phyloP scores from a whole-genome alignment of 2,888 invertebrate genomes.

The Platypus cylindrus region DNA sequence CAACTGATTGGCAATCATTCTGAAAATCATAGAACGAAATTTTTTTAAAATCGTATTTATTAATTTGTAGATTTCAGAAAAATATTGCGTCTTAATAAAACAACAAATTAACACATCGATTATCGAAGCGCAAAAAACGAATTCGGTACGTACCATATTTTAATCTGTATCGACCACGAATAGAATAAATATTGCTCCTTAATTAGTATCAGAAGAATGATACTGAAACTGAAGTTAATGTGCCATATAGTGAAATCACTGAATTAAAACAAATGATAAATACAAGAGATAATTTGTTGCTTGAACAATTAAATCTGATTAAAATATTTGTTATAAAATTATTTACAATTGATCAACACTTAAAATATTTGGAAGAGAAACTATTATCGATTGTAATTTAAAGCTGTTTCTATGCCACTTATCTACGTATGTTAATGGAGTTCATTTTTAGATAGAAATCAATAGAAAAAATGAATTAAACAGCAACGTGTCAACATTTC shows the following conservation, averaged over 20 bases:
- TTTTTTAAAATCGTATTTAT: too few relatives aligned
- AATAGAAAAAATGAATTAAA: too few relatives aligned
- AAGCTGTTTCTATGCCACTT: too few relatives aligned
- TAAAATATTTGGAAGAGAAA: slow-evolving; percentile 17
- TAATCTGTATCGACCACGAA: too few relatives aligned
- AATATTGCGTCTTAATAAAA: slow-evolving; percentile 10
- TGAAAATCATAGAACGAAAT: too few relatives aligned
- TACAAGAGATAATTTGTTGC: slow-evolving; percentile 18
- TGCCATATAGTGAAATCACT: neutral
- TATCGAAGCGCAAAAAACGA: slow-evolving; percentile 5
- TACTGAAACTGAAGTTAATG: neutral
- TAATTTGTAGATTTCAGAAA: slow-evolving; percentile 10
- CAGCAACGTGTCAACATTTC: too few relatives aligned
- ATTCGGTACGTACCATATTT: slow-evolving; percentile 12
- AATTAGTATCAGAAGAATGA: neutral
- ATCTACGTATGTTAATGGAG: too few relatives aligned
- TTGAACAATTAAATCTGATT: slow-evolving; percentile 19
- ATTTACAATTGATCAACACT: slow-evolving; percentile 15
- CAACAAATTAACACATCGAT: slow-evolving; percentile 9
- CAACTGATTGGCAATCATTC: too few relatives aligned
- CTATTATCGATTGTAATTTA: slow-evolving; percentile 16
- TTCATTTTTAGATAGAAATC: too few relatives aligned
- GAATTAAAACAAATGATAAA: slow-evolving; percentile 8
- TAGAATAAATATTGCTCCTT: too few relatives aligned
- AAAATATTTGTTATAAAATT: slow-evolving; percentile 19